These are phyloP conservation scores for Rapana venosa DNA, from an alignment of 2,888 invertebrate species.

Conservation along the genomic window DNA sequence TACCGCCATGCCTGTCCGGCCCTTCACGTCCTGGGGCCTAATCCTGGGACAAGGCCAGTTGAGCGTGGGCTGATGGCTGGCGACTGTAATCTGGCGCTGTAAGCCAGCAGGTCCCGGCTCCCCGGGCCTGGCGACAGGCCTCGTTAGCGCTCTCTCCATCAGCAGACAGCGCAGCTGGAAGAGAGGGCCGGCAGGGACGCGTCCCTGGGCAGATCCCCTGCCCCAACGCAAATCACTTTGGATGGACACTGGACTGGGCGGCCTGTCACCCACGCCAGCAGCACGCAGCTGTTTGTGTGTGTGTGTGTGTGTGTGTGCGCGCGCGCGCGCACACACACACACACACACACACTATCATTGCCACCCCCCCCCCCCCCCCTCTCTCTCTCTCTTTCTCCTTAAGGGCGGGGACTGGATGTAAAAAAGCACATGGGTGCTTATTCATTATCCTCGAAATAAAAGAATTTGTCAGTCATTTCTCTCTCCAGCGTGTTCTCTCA, in stretches of 20 bases:
- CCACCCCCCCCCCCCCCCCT: too few species aligned
- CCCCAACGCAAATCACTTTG: neutral
- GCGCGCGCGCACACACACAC: too few species aligned
- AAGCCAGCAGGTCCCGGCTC: neutral
- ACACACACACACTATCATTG: too few species aligned
- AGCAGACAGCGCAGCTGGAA: constrained; percentile 17
- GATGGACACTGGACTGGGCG: constrained; percentile 13
- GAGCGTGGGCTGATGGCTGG: constrained; percentile 25
- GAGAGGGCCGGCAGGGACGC: neutral
- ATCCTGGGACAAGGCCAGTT: constrained; percentile 15
- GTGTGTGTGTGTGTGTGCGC: too few species aligned
- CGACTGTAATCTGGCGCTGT: constrained; percentile 34
- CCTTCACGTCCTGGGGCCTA: constrained; percentile 24
- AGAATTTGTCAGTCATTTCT: too few species aligned
- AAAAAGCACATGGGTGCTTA: too few species aligned
- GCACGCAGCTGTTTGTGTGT: neutral
- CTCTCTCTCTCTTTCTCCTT: too few species aligned
- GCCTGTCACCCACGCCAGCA: neutral
- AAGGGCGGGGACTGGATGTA: too few species aligned
- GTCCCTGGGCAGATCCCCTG: constrained; percentile 7
- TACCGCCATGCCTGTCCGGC: constrained; percentile 24
- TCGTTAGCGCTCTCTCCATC: constrained; percentile 28
- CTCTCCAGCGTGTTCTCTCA: too few species aligned
- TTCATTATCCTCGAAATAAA: too few species aligned
- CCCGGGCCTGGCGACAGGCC: constrained; percentile 4